These are phyloP conservation scores for Saccostrea cuccullata DNA, from an alignment of 1,140 invertebrate species.

Conservation along the genomic window DNA sequence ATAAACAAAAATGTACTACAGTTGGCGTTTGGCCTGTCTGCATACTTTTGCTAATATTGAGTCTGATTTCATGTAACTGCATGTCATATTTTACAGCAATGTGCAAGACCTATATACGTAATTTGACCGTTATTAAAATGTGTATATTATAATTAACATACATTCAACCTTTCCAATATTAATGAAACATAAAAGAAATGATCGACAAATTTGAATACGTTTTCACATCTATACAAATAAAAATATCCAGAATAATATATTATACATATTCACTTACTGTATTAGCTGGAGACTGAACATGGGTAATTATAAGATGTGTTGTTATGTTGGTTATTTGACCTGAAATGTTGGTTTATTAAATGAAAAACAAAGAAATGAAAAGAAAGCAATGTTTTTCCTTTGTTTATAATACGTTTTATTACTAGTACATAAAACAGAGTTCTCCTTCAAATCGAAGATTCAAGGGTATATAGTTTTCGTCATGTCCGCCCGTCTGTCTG, in stretches of 20 bases:
- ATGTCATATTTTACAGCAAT: too few species aligned
- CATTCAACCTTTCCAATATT: not conserved
- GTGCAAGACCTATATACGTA: not conserved
- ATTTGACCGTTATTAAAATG: not conserved
- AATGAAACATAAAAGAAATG: not conserved
- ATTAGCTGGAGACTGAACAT: not conserved
- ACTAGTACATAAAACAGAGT: too few species aligned
- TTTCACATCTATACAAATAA: not conserved
- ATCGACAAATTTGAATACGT: not conserved
- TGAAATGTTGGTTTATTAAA: not conserved
- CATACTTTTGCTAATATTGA: too few species aligned
- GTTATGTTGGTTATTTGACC: not conserved
- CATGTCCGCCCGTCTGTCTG: too few species aligned
- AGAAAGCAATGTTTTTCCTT: not conserved
- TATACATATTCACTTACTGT: not conserved
- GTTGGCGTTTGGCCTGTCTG: too few species aligned
- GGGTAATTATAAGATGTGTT: not conserved
- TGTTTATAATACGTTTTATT: not conserved
- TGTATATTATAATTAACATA: not conserved
- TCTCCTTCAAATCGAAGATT: too few species aligned
- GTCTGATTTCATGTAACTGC: too few species aligned
- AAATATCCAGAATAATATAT: not conserved
- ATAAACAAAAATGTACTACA: not conserved
- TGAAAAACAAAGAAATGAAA: not conserved
- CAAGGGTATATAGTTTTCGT: too few species aligned